phyloP scores from a whole-genome alignment of 2,113 vertebrate genomes.

The Trematomus loennbergii region DNA sequence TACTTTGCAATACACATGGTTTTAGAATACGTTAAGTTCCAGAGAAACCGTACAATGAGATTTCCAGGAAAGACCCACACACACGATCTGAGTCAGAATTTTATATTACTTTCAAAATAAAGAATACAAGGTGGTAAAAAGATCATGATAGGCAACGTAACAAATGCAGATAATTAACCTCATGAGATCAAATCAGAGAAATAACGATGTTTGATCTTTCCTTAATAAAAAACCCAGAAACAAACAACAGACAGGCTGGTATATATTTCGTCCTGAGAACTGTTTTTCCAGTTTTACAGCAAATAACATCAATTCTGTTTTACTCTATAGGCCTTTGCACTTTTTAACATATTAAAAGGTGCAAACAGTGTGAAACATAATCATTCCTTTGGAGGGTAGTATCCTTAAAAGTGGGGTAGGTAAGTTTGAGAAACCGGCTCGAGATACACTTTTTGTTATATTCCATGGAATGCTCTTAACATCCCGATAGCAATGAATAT shows the following conservation, averaged over 20 bases:
- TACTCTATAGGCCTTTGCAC: slow-evolving; percentile 15
- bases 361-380: slow-evolving; percentile 28
- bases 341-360: slow-evolving; percentile 22
- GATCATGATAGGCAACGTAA: slow-evolving; percentile 6
- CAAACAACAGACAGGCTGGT: slow-evolving; percentile 33
- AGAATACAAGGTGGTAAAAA: slow-evolving; percentile 42
- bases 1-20: slow-evolving; percentile 13
- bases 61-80: slow-evolving; percentile 16
- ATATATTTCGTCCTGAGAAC: slow-evolving; percentile 64
- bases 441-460: too few relatives aligned
- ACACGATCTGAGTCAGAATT: slow-evolving; percentile 28
- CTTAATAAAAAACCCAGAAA: slow-evolving; percentile 28
- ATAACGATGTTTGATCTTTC: slow-evolving; percentile 9
- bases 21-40: background rate
- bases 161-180: slow-evolving; percentile 19
- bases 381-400: slow-evolving; percentile 42
- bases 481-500: too few relatives aligned
- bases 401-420: too few relatives aligned
- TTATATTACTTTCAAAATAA: slow-evolving; percentile 68
- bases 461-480: too few relatives aligned
- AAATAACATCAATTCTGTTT: slow-evolving; percentile 38
- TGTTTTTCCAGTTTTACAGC: slow-evolving; percentile 67
- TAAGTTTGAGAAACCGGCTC: too few relatives aligned
- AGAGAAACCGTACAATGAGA: slow-evolving; percentile 27
- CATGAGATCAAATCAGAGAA: slow-evolving; percentile 29